Evolutionary conservation across 1,140 invertebrate species (phyloP).

Genomic region (Zaprionus ghesquierei): DNA sequence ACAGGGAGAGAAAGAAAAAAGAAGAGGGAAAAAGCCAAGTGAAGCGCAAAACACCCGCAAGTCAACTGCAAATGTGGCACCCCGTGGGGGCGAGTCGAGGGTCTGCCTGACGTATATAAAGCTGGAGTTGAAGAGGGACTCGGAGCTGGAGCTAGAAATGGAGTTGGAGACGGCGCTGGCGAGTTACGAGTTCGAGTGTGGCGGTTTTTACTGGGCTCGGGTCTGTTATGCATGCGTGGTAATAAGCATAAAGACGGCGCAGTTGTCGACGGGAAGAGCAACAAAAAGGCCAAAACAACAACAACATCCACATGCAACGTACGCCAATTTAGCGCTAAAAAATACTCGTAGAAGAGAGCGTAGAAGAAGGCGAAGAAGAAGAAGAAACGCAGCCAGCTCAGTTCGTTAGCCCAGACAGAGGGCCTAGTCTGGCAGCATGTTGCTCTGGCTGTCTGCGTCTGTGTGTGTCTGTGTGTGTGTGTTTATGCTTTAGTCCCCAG

Average conservation of each 20-base stretch:
- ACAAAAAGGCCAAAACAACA: conserved; percentile 3
- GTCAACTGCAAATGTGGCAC: conserved; percentile 51
- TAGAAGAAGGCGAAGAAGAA: not conserved
- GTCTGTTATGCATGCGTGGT: conserved; percentile 74
- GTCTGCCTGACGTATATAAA: not conserved
- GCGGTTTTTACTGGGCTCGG: conserved; percentile 6
- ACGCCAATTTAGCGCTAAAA: conserved; percentile 73
- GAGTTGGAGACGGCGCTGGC: not conserved
- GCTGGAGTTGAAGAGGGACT: not conserved
- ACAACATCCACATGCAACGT: conserved; percentile 53
- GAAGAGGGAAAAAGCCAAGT: not conserved
- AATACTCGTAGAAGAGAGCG: conserved; percentile 21
- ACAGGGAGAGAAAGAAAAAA: not conserved
- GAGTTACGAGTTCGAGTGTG: conserved; percentile 26
- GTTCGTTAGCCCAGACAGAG: conserved; percentile 60
- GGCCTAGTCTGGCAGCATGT: conserved; percentile 1
- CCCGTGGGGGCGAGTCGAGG: conserved; percentile 48
- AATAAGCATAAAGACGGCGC: conserved; percentile 68
- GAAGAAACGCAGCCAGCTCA: conserved; percentile 24
- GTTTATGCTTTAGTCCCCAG: conserved; percentile 55
- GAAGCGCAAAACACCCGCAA: conserved; percentile 36
- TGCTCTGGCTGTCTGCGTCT: conserved; percentile 6
- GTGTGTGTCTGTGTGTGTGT: conserved; percentile 17
- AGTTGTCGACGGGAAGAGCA: conserved; percentile 52
- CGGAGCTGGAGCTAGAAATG: not conserved